phyloP scores from a whole-genome alignment of 2,888 invertebrate genomes.

The Beris chalybata region DNA sequence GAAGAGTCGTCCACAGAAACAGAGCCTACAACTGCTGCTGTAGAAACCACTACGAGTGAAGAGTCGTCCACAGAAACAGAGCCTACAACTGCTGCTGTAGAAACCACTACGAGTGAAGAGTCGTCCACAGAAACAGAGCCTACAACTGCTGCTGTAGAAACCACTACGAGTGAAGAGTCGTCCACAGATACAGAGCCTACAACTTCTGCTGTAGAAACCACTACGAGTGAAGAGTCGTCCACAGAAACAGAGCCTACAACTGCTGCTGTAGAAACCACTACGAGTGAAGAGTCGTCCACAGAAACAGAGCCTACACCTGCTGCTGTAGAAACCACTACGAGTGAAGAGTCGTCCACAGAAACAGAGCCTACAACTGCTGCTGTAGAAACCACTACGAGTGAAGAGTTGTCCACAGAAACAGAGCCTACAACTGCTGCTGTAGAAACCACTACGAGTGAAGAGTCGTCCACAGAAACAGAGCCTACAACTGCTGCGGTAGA shows the following conservation, averaged over 20 bases:
- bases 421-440: not conserved
- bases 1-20: not conserved
- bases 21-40: too few relatives aligned
- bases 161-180: not conserved
- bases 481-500: too few relatives aligned
- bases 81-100: too few relatives aligned
- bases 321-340: too few relatives aligned
- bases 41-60: too few relatives aligned
- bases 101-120: too few relatives aligned
- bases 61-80: not conserved
- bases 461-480: not conserved
- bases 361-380: not conserved
- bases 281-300: too few relatives aligned
- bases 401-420: not conserved
- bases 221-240: not conserved
- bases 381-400: not conserved
- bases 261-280: not conserved
- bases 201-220: too few relatives aligned
- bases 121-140: too few relatives aligned
- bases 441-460: not conserved
- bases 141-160: constrained; percentile 1
- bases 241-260: not conserved
- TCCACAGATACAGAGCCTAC: not conserved
- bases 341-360: too few relatives aligned
- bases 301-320: too few relatives aligned